Evolutionary conservation across 1,140 invertebrate genomes (phyloP), one percentile per base, ranked within the genome.

Genomic region (Dendrolimus kikuchii): DNA sequence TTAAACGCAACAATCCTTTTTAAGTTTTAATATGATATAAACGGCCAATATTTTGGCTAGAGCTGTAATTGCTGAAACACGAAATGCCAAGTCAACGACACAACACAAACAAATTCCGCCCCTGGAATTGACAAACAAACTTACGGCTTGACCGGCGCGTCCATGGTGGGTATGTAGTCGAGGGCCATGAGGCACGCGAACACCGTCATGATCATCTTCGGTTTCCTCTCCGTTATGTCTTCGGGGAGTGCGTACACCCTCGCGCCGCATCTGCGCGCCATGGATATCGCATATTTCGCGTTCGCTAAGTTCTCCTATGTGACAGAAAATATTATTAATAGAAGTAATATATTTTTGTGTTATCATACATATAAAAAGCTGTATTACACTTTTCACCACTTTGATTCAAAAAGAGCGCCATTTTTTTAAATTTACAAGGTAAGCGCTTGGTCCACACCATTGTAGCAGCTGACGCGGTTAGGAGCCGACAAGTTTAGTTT

Each of bases 191-290:
- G 90, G 81, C 98, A 99, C 37, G 98, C 98, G 89, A 99, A 99
- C 46, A 99, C 95, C 5, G 98, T 99, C 97, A 99, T 98, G 36
- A 99, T 95, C 97, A 99, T 98, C 89, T 99, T 99, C 38, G 93
- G 95, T 82, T 99, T 99, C 2, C 98, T 93, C 89, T 99, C 98
- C 4, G 96, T 95, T 69, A 99, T 99, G 87, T 99, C 98, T 88
- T 99, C 98, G n/a, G 98, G 98, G 54, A 99, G 88, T 37, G 98
- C 98, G 83, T 99, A 99, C 8, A 99, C 97, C 47, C 96, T 91
- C 47, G 98, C 98, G 44, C 98, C 98, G 70, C 96, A 96, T 84
- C 99, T 99, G 49, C 98, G 91, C 2, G 97, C 97, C 92, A 98
- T 96, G 2, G 97, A 98, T 70, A 99, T 96, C 43, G 98, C 98